Base-by-base conservation (phyloP, 2,888 invertebrate species). In the Orthonevra nobilis region DNA sequence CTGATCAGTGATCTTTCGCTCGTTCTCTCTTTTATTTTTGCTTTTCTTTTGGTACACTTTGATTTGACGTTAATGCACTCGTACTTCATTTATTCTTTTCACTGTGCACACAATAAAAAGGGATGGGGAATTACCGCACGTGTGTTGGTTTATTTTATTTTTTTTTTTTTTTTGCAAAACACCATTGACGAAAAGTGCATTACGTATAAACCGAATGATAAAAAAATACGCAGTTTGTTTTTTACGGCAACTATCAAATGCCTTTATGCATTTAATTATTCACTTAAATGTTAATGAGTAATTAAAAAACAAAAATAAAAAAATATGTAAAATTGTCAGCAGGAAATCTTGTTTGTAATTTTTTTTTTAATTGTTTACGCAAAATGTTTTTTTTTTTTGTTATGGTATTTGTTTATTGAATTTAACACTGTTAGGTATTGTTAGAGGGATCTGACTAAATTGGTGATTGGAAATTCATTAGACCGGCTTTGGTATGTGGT, bases 251-350 rank as follows among this genome's bases (percentile, higher is more conserved):
- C 32, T 56, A 32, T 32, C 32, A 32, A n/a, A 32, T 32, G 10
- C n/a, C 0, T 32, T 10, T 10, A 4, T 32, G 4, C 7, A 4
- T 68, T 42, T 17, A 9, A 26, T 17, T 28, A 34, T 36, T 38
- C 32, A 54, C 44, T 46, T 44, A 63, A 50, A 66, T 74, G 66
- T 52, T 74, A 66, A 74, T 74, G 66, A 74, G 60, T 58, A 34
- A n/a, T 19, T 4, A 38, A 36, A 40, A 38, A 28, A n/a, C n/a
- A n/a, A n/a, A 54, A 44, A 38, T 10, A 36, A 69, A 23, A 23
- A 50, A 26, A 61, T 19, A 61, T n/a, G n/a, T n/a, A n/a, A n/a
- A 63, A 69, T 70, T 70, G 70, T 64, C 75, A 77, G 70, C 70
- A 77, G 75, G 63, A 75, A 56, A 4, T 17, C 19, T 20, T 7